These are phyloP conservation scores for Drosophila neoperkinsi DNA, from an alignment of 2,888 invertebrate species.

Conservation along the genomic window DNA sequence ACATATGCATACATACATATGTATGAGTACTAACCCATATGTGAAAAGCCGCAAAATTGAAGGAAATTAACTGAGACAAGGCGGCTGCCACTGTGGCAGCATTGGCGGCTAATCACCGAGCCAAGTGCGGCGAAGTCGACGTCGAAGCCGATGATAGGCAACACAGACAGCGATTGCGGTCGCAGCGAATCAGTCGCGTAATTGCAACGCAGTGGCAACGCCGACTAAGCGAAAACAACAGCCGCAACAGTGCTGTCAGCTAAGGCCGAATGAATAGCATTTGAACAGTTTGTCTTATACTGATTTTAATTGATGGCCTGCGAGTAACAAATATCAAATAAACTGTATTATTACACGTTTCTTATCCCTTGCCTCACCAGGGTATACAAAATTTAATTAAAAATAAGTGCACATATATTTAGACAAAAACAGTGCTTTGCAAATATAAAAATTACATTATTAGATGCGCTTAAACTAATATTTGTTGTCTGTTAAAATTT, in stretches of 20 bases:
- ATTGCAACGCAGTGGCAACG: constrained; percentile 68
- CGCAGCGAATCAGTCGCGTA: constrained; percentile 48
- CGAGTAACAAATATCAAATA: neutral
- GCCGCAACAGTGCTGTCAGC: constrained; percentile 43
- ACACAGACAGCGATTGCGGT: constrained; percentile 46
- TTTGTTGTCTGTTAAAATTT: neutral
- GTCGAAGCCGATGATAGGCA: constrained; percentile 17
- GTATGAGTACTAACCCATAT: constrained; percentile 49
- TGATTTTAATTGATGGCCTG: neutral
- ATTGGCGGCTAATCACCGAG: constrained; percentile 47
- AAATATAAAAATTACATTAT: too few species aligned
- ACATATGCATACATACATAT: neutral
- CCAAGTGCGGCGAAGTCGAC: constrained; percentile 40
- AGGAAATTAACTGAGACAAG: constrained; percentile 56
- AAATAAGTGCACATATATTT: too few species aligned
- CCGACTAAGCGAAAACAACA: constrained; percentile 35
- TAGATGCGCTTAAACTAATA: neutral
- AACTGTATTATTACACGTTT: neutral
- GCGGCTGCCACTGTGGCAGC: constrained; percentile 31
- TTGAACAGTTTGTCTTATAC: neutral
- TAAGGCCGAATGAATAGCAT: neutral
- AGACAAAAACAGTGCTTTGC: neutral
- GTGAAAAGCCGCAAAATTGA: constrained; percentile 65
- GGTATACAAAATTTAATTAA: neutral
- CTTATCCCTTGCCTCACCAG: neutral